phyloP scores from a whole-genome alignment of 2,797 vertebrate genomes.

The Ceryle rudis region DNA sequence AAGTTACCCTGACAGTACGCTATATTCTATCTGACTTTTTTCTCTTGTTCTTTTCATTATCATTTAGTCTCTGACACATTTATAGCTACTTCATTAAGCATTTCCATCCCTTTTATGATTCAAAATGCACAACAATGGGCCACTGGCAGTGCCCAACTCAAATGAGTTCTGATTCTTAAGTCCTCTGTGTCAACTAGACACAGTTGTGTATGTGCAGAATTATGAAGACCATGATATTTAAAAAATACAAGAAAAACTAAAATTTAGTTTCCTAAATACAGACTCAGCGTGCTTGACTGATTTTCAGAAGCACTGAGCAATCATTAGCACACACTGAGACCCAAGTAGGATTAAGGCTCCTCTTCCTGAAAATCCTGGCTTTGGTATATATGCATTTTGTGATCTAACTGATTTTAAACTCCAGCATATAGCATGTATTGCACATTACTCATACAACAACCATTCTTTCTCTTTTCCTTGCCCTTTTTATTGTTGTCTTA shows the following conservation, averaged over 20 bases:
- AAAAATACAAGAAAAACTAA: neutral
- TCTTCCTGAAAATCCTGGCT: neutral
- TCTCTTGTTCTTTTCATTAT: neutral
- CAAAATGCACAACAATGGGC: neutral
- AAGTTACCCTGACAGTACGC: neutral
- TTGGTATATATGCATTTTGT: neutral
- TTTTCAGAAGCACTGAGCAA: neutral
- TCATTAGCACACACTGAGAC: neutral
- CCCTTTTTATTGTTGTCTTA: constrained; percentile 17
- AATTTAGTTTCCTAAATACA: neutral
- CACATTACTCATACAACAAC: neutral
- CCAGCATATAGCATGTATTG: neutral
- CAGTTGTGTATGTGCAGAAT: neutral
- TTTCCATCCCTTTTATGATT: neutral
- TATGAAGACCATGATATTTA: neutral
- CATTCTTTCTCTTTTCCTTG: neutral
- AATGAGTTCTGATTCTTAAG: neutral
- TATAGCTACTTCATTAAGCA: neutral
- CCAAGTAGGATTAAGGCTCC: neutral
- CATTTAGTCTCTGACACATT: neutral
- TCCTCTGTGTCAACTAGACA: neutral
- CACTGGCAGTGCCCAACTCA: neutral
- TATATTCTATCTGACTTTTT: neutral
- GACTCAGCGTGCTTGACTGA: neutral
- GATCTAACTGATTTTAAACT: neutral